These are phyloP conservation scores for Oreochromis spilurus DNA, from an alignment of 2,113 vertebrate species.

Conservation along the genomic window DNA sequence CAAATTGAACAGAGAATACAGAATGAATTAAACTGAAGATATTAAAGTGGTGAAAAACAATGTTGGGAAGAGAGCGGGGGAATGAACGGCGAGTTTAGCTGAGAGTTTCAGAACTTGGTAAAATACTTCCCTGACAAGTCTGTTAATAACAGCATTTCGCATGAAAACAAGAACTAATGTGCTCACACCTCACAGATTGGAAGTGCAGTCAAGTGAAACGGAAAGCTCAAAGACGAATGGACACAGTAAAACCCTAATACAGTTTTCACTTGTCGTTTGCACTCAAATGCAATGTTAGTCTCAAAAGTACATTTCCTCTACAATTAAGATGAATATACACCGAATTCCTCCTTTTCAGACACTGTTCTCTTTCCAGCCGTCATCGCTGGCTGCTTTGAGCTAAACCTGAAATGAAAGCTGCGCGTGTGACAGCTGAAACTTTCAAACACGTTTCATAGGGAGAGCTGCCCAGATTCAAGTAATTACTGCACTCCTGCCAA, in stretches of 20 bases:
- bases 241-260: neutral
- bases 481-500: constrained; percentile 14
- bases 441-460: neutral
- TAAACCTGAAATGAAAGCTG: neutral
- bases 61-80: neutral
- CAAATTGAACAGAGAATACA: neutral
- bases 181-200: neutral
- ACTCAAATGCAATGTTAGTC: neutral
- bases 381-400: neutral
- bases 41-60: neutral
- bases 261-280: neutral
- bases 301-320: neutral
- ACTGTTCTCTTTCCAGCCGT: neutral
- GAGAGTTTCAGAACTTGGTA: neutral
- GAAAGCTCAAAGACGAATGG: neutral
- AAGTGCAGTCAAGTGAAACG: neutral
- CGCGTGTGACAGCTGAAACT: constrained; percentile 16
- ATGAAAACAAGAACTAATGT: constrained; percentile 13
- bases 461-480: neutral
- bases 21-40: neutral
- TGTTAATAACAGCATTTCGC: constrained; percentile 2
- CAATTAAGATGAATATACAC: neutral
- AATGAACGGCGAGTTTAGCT: neutral
- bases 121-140: constrained; percentile 19
- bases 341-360: neutral